phyloP scores from a whole-genome alignment of 1,140 invertebrate species.

The Cylas formicarius region DNA sequence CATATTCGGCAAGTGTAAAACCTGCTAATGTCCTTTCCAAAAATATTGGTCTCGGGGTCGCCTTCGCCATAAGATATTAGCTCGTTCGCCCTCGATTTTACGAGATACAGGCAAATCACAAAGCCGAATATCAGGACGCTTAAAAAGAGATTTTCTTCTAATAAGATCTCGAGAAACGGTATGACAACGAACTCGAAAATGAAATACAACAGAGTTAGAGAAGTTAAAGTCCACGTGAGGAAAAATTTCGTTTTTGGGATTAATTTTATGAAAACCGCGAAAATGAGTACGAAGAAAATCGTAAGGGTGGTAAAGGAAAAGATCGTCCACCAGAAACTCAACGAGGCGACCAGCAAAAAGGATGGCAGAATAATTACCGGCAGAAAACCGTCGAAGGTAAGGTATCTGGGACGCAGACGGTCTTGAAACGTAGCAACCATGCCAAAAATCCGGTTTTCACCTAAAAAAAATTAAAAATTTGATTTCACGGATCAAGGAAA shows the following conservation, averaged over 20 bases:
- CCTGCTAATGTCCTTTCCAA: constrained; percentile 20
- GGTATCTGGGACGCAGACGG: constrained; percentile 46
- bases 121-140: constrained; percentile 50
- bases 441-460: too few species aligned
- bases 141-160: constrained; percentile 58
- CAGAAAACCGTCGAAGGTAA: constrained; percentile 52
- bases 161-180: constrained; percentile 56
- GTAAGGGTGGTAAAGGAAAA: constrained; percentile 55
- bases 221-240: constrained; percentile 58
- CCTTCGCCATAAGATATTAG: constrained; percentile 19
- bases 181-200: constrained; percentile 60
- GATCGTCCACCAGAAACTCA: constrained; percentile 52
- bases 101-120: constrained; percentile 52
- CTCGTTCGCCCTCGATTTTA: constrained; percentile 42
- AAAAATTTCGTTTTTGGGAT: constrained; percentile 53
- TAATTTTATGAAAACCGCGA: constrained; percentile 49
- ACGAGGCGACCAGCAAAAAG: constrained; percentile 51
- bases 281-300: constrained; percentile 55
- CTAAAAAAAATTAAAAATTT: too few species aligned
- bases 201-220: constrained; percentile 53
- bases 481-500: too few species aligned
- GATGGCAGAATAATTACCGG: constrained; percentile 57
- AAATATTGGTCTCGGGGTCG: constrained; percentile 26
- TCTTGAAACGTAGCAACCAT: constrained; percentile 45
- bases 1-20: constrained; percentile 38